Evolutionary conservation across 53 echinoderm and acorn worm species (phyloP).

Genomic region (Holothuria leucospilota): DNA sequence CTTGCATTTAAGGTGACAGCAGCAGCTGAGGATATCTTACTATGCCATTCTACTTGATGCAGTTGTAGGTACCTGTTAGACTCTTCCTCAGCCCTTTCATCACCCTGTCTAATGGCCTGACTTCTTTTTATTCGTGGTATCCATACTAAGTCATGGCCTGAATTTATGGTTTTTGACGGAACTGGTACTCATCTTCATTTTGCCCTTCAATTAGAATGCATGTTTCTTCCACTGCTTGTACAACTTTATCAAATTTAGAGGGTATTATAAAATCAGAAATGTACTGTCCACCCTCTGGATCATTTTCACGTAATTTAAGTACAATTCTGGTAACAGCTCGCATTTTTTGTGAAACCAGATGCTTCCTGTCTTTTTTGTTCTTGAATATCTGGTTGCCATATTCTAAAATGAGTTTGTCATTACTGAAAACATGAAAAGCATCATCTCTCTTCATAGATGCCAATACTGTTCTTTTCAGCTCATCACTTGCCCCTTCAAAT

Average conservation of each 20-base stretch:
- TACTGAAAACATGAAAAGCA: slow-evolving; percentile 60
- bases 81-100: slow-evolving; percentile 50
- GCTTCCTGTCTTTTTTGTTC: slow-evolving; percentile 53
- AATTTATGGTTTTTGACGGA: slow-evolving; percentile 55
- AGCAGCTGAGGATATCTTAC: slow-evolving; percentile 52
- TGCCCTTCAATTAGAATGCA: slow-evolving; percentile 4
- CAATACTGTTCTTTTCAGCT: slow-evolving; percentile 55
- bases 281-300: slow-evolving; percentile 43
- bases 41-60: slow-evolving; percentile 46
- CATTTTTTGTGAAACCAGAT: slow-evolving; percentile 61
- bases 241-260: slow-evolving; percentile 55
- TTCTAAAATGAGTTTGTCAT: slow-evolving; percentile 66
- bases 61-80: slow-evolving; percentile 46
- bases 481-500: slow-evolving; percentile 35
- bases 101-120: slow-evolving; percentile 33
- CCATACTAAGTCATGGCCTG: slow-evolving; percentile 54
- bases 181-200: background rate
- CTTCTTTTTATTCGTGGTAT: slow-evolving; percentile 53
- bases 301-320: slow-evolving; percentile 41
- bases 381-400: slow-evolving; percentile 60
- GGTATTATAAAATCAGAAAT: slow-evolving; percentile 67
- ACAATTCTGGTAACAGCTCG: slow-evolving; percentile 57
- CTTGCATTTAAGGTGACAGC: slow-evolving; percentile 20
- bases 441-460: slow-evolving; percentile 63
- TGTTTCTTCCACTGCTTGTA: slow-evolving; percentile 62